Evolutionary conservation across 1,140 invertebrate species (phyloP), one percentile per base, ranked within the genome.

Genomic region (Dendrolimus punctatus): DNA sequence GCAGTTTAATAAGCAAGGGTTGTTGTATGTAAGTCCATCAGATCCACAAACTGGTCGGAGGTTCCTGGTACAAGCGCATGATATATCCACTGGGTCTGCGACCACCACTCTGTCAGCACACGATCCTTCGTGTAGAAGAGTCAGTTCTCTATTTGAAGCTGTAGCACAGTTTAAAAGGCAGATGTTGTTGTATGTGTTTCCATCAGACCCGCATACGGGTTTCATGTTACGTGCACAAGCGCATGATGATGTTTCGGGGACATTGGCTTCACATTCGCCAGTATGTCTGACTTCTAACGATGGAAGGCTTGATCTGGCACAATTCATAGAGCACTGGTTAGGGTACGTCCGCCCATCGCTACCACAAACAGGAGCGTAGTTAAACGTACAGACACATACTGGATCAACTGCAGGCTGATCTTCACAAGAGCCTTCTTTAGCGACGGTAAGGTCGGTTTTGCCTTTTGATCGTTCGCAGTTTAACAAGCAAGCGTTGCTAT

Each of bases 311-410:
- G 36, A 6, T 6, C 0, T 40, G 38, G n/a, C 10, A 10, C 47
- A 49, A 4, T n/a, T 6, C 41, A 55, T 39, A n/a, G 36, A 36
- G 6, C 53, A 55, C 0, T 40, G 10, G 8, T 55, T 55, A 4
- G 50, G 46, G 39, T 58, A 48, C 1, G 49, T 58, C 2, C 5
- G 36, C 4, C 85, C 79, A 60, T 94, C 90, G 5, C 87, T 80
- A 5, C 91, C 92, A 66, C 93, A 94, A 6, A 94, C 89, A 10
- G 93, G 92, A 76, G 89, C 90, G 60, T 91, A 93, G 57, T 92
- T 87, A 0, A 72, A 58, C 0, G 91, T 91, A 0, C 73, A 76
- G 49, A 84, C 71, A 49, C 52, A 47, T 2, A 2, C 47, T 2
- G 23, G 36, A 40, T 23, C 23, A 23, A 23, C 23, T 23, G 3